A percentile compares a stretch with the other conserved stretches of the same genome.
These are phyloP conservation scores for Gymnoscopelus microlampas DNA, from an alignment of 2,797 vertebrate genomes.

Conservation along the genomic window DNA sequence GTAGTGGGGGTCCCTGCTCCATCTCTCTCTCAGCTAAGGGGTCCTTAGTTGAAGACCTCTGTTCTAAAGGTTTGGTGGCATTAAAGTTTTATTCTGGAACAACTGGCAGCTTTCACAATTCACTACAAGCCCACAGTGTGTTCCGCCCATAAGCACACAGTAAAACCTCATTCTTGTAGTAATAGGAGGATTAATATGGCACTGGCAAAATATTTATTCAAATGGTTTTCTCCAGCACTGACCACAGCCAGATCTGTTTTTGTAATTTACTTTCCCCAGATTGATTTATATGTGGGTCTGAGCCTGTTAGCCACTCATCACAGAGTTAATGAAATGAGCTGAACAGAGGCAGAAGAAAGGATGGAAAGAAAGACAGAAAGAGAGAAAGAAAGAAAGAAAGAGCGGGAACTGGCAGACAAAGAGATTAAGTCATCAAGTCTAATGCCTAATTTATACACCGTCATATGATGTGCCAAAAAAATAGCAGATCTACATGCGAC, in stretches of 20 bases:
- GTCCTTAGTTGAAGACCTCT: too few relatives aligned
- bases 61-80: too few relatives aligned
- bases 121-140: constrained; percentile 20
- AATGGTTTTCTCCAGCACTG: constrained; percentile 8
- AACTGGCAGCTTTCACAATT: constrained; percentile 36
- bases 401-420: background rate
- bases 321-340: background rate
- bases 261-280: constrained; percentile 42
- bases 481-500: too few relatives aligned
- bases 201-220: constrained; percentile 19
- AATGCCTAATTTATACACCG: too few relatives aligned
- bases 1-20: too few relatives aligned
- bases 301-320: constrained; percentile 10
- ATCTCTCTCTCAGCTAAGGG: too few relatives aligned
- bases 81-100: constrained; percentile 44
- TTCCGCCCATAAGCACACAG: constrained; percentile 36
- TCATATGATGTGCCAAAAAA: too few relatives aligned
- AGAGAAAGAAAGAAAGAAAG: constrained; percentile 6
- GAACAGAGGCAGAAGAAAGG: too few relatives aligned
- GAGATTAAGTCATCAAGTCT: too few relatives aligned
- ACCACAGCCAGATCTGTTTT: constrained; percentile 18
- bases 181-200: constrained; percentile 39
- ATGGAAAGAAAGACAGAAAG: background rate
- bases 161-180: constrained; percentile 43
- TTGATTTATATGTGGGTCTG: constrained; percentile 11